phyloP scores from a whole-genome alignment of 2,888 invertebrate species.

The Lissonota sp. region DNA sequence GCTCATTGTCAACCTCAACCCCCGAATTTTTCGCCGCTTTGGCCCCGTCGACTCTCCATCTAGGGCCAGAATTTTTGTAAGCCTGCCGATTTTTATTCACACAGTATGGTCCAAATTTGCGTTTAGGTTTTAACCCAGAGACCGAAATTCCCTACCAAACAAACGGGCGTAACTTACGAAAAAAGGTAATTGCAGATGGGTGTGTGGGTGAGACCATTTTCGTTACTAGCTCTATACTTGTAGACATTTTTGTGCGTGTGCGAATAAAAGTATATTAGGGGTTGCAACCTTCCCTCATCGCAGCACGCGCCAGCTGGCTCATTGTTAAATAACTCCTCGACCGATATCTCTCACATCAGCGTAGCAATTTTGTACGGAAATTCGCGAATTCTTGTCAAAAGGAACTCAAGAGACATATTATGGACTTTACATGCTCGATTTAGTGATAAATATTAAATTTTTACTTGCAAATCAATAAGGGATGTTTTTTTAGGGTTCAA shows the following conservation, averaged over 20 bases:
- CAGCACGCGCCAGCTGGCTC: constrained; percentile 84
- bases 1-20: constrained; percentile 74
- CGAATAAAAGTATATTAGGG: constrained; percentile 82
- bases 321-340: constrained; percentile 83
- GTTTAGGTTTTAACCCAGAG: too few species aligned
- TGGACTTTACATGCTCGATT: too few species aligned
- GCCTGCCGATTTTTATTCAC: constrained; percentile 53
- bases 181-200: too few species aligned
- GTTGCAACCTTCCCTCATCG: constrained; percentile 78
- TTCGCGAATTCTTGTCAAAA: constrained; percentile 33
- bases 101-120: constrained; percentile 30
- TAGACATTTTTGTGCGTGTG: constrained; percentile 52
- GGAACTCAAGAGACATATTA: not conserved
- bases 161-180: not conserved
- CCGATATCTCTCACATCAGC: constrained; percentile 78
- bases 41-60: constrained; percentile 23
- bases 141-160: not conserved
- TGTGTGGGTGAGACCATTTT: too few species aligned
- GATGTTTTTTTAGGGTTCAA: too few species aligned
- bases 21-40: constrained; percentile 20
- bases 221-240: not conserved
- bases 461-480: too few species aligned
- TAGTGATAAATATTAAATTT: too few species aligned
- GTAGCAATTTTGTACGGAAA: constrained; percentile 70
- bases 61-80: constrained; percentile 40